These are phyloP conservation scores for Lycophotia porphyrea DNA, from an alignment of 2,888 invertebrate genomes.

Conservation along the genomic window DNA sequence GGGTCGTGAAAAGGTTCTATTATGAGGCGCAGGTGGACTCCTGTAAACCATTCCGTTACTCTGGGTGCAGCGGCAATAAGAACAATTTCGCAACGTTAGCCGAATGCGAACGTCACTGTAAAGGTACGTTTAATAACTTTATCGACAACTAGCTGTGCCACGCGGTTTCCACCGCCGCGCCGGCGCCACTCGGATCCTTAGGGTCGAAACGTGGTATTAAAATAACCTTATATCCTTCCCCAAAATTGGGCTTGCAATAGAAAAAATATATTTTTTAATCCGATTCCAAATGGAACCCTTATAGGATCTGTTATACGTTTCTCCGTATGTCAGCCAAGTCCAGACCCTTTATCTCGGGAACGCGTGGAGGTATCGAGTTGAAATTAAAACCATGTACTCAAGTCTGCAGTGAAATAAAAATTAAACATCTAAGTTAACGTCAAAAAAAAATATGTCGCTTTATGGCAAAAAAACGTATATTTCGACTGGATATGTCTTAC, in stretches of 20 bases:
- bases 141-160: background rate
- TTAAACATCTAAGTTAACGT: no score
- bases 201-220: background rate
- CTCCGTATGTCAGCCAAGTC: no score
- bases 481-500: no score
- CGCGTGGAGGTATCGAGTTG: no score
- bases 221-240: background rate
- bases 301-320: no score
- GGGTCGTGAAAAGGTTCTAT: slow-evolving; percentile 73
- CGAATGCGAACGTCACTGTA: slow-evolving; percentile 78
- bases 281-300: no score
- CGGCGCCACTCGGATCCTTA: background rate
- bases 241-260: background rate
- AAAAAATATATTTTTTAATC: background rate
- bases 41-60: slow-evolving; percentile 74
- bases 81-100: slow-evolving; percentile 75
- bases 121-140: slow-evolving; percentile 72
- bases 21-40: slow-evolving; percentile 75
- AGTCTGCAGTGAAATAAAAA: no score
- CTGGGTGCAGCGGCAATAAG: slow-evolving; percentile 78
- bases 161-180: background rate
- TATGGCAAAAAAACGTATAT: no score
- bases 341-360: no score
- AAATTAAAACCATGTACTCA: no score
- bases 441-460: no score